Evolutionary conservation across 1,140 invertebrate genomes (phyloP).

Genomic region (Dendroctonus ponderosae): DNA sequence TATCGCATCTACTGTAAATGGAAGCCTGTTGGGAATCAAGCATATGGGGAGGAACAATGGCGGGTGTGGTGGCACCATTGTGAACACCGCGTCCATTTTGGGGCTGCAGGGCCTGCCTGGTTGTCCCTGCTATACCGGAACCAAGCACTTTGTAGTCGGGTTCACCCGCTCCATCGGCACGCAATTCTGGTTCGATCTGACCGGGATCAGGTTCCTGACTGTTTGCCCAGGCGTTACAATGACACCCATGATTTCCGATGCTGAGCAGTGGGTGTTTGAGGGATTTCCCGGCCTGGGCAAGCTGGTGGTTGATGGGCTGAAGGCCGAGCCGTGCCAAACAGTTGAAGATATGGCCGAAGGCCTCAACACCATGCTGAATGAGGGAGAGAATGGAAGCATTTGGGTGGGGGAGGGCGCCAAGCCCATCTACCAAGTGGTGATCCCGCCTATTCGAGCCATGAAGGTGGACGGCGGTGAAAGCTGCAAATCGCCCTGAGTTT

Average conservation of each 20-base stretch:
- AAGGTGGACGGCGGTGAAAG: no score
- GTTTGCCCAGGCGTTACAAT: slow-evolving; percentile 50
- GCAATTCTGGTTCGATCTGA: slow-evolving; percentile 45
- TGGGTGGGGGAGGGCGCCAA: slow-evolving; percentile 55
- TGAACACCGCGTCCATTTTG: slow-evolving; percentile 52
- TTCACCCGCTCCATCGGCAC: slow-evolving; percentile 50
- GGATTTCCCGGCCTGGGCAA: slow-evolving; percentile 30
- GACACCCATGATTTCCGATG: slow-evolving; percentile 45
- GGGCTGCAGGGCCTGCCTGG: slow-evolving; percentile 51
- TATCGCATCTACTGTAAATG: slow-evolving; percentile 47
- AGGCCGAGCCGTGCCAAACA: slow-evolving; percentile 40
- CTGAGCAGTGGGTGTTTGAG: slow-evolving; percentile 31
- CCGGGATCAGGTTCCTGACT: slow-evolving; percentile 51
- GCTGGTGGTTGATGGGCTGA: slow-evolving; percentile 6
- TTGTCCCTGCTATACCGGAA: slow-evolving; percentile 53
- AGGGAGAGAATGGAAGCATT: slow-evolving; percentile 55
- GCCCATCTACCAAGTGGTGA: slow-evolving; percentile 54
- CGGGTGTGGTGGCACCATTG: slow-evolving; percentile 50
- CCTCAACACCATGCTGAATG: slow-evolving; percentile 53
- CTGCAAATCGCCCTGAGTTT: no score
- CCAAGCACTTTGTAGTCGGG: slow-evolving; percentile 57
- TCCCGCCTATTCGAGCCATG: slow-evolving; percentile 39
- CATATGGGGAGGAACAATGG: slow-evolving; percentile 53
- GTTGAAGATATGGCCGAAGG: slow-evolving; percentile 53
- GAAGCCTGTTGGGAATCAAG: slow-evolving; percentile 51